Evolutionary conservation across 1,140 invertebrate genomes (phyloP).

Genomic region (Cydia strobilella): DNA sequence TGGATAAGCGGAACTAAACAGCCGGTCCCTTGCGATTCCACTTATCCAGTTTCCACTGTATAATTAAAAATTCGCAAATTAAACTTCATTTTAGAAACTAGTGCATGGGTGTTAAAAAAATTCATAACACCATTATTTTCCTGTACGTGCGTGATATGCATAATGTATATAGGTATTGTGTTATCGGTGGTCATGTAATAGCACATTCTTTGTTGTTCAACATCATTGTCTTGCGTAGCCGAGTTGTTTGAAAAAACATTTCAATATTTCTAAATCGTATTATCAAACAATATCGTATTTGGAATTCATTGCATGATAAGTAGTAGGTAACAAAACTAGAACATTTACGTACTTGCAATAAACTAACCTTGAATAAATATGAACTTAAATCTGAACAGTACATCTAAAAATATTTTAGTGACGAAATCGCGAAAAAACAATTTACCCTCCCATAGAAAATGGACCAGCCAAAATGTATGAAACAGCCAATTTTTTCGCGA

Average conservation of each 20-base stretch:
- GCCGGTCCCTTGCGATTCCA: too few species aligned
- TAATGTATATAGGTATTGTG: background rate
- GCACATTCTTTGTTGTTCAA: background rate
- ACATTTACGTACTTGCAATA: too few species aligned
- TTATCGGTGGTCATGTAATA: background rate
- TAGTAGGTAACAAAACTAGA: background rate
- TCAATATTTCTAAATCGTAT: background rate
- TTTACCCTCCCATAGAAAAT: too few species aligned
- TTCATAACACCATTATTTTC: background rate
- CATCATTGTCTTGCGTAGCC: background rate
- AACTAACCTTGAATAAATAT: too few species aligned
- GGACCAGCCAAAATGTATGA: too few species aligned
- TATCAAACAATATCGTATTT: background rate
- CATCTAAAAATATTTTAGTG: too few species aligned
- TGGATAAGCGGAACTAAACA: too few species aligned
- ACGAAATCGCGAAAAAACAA: too few species aligned
- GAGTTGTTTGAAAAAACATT: conserved; percentile 4
- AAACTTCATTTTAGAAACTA: background rate
- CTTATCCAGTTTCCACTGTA: too few species aligned
- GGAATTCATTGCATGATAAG: background rate
- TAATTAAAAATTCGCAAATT: background rate
- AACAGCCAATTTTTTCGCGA: too few species aligned
- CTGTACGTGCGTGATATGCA: background rate
- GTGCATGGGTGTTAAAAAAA: background rate
- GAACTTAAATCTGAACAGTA: too few species aligned